Conservation (phyloP, 2,113 vertebrate genomes). For the Peromyscus polionotus region DNA sequence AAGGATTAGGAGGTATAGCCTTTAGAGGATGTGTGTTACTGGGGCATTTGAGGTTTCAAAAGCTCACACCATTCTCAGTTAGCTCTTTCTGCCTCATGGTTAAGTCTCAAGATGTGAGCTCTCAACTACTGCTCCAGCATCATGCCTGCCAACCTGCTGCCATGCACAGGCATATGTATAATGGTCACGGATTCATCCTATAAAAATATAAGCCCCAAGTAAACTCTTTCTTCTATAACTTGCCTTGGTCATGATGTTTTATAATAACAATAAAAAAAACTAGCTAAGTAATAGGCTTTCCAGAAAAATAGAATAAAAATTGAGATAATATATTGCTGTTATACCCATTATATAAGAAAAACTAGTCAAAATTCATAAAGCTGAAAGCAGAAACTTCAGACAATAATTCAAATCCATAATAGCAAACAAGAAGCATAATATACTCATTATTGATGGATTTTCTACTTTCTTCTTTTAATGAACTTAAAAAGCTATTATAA, state of each 20-base stretch:
- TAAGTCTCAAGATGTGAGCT: neutral
- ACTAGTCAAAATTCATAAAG: neutral
- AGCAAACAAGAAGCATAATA: neutral
- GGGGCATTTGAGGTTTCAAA: neutral
- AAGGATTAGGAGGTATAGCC: neutral
- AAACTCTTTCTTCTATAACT: neutral
- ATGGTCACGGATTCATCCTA: neutral
- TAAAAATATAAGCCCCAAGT: neutral
- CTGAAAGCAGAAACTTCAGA: neutral
- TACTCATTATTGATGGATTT: neutral
- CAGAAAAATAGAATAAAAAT: too few relatives aligned
- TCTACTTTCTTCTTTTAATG: neutral
- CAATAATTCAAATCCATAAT: neutral
- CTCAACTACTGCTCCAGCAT: neutral
- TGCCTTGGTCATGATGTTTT: too few relatives aligned
- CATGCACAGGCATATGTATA: neutral
- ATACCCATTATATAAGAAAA: too few relatives aligned
- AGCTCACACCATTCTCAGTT: neutral
- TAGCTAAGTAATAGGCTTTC: too few relatives aligned
- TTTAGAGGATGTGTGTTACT: neutral
- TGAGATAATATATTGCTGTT: too few relatives aligned
- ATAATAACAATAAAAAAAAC: too few relatives aligned
- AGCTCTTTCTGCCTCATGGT: neutral
- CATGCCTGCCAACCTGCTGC: neutral
- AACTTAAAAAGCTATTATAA: neutral